These are phyloP conservation scores for Clarias magur DNA, from an alignment of 2,113 vertebrate genomes.

Conservation along the genomic window DNA sequence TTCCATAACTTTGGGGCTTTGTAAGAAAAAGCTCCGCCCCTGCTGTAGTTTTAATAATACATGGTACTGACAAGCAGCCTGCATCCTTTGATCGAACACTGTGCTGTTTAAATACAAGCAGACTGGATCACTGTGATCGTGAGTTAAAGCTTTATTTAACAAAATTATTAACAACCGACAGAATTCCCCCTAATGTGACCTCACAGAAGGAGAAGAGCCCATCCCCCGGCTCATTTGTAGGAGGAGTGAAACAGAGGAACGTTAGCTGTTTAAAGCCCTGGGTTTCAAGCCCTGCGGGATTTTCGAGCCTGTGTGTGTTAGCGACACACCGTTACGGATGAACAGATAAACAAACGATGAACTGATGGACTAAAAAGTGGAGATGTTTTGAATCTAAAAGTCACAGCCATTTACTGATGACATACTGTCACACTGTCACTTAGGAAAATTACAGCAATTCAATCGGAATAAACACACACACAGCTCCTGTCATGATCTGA, in stretches of 20 bases:
- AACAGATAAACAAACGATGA: slow-evolving; percentile 2
- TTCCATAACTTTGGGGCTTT: too few species aligned
- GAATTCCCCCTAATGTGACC: too few species aligned
- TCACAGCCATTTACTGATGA: background rate
- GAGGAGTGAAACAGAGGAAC: background rate
- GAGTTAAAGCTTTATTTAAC: too few species aligned
- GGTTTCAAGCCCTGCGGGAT: background rate
- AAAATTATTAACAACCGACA: too few species aligned
- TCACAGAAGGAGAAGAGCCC: too few species aligned
- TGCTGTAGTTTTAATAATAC: too few species aligned
- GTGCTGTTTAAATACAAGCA: too few species aligned
- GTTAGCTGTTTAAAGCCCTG: background rate
- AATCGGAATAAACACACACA: background rate
- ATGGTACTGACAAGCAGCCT: too few species aligned
- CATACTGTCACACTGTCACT: background rate
- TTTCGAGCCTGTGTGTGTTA: background rate
- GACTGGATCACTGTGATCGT: too few species aligned
- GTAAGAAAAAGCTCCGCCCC: too few species aligned
- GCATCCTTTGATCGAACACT: too few species aligned
- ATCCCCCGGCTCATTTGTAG: too few species aligned
- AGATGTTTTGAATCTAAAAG: background rate
- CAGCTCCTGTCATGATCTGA: background rate
- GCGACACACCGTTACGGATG: background rate
- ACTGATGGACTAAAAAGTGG: background rate
- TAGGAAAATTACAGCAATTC: background rate